Conservation (phyloP, 2,797 vertebrate species). For the Pseudochirops corinnae region DNA sequence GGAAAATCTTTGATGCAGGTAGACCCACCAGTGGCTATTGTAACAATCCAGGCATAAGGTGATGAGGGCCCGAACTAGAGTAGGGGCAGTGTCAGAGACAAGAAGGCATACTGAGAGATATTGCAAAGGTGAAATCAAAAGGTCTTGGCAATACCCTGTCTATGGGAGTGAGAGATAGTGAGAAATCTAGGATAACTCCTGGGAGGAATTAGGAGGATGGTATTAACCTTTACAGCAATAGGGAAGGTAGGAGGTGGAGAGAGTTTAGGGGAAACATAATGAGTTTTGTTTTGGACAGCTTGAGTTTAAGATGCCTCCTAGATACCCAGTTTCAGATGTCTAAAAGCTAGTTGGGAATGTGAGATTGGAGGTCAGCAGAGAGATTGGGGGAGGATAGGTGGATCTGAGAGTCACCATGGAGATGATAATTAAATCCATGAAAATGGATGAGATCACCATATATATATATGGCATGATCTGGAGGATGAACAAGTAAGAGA, state of each 20-base stretch:
- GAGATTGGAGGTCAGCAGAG: not conserved
- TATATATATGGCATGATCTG: no score
- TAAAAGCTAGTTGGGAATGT: not conserved
- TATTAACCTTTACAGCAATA: not conserved
- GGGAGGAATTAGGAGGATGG: not conserved
- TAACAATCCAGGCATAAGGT: not conserved
- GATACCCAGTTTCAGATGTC: not conserved
- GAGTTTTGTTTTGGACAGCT: not conserved
- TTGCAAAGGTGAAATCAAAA: not conserved
- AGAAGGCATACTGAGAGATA: not conserved
- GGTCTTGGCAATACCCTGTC: not conserved
- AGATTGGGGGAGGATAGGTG: not conserved
- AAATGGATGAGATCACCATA: no score
- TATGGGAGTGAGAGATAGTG: not conserved
- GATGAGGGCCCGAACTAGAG: not conserved
- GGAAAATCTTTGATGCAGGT: not conserved
- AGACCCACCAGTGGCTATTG: accelerated
- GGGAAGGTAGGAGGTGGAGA: no score
- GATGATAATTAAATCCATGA: no score
- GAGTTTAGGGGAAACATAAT: not conserved
- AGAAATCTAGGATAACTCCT: not conserved
- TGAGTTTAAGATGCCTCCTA: not conserved
- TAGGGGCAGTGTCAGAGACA: not conserved
- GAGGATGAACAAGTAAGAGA: no score
- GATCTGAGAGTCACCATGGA: no score